Percentiles rank a stretch among this genome's conserved stretches.
Conservation (phyloP, 2,797 vertebrate genomes). For the Eremophila alpestris region DNA sequence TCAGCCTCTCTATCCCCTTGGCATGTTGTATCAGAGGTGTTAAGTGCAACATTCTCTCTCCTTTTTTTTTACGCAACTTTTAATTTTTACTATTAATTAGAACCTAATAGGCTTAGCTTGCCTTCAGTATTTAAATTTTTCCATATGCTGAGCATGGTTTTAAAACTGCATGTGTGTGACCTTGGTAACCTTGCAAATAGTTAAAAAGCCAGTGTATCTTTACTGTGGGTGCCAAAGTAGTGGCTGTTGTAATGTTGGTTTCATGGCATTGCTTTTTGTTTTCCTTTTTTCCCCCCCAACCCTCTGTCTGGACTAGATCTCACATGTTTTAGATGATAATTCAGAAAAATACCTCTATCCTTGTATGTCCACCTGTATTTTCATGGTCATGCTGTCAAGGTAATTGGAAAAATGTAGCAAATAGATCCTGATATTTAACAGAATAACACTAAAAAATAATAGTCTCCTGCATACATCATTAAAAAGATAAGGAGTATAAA, state of each 20-base stretch:
- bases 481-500: not conserved
- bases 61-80: not conserved
- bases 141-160: not conserved
- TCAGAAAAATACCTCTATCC: not conserved
- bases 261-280: not conserved
- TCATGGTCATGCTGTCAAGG: not conserved
- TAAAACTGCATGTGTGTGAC: not conserved
- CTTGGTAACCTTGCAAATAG: not conserved
- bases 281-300: not conserved
- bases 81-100: not conserved
- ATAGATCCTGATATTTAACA: not conserved
- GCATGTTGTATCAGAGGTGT: not conserved
- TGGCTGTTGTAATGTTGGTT: not conserved
- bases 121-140: not conserved
- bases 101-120: not conserved
- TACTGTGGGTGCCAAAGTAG: not conserved
- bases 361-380: not conserved
- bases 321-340: not conserved
- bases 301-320: not conserved
- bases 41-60: not conserved
- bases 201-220: fast-evolving
- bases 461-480: not conserved
- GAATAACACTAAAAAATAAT: not conserved
- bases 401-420: not conserved
- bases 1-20: not conserved